These are phyloP conservation scores for Sebastes wilsoni DNA, from an alignment of 2,797 vertebrate species.

Conservation along the genomic window DNA sequence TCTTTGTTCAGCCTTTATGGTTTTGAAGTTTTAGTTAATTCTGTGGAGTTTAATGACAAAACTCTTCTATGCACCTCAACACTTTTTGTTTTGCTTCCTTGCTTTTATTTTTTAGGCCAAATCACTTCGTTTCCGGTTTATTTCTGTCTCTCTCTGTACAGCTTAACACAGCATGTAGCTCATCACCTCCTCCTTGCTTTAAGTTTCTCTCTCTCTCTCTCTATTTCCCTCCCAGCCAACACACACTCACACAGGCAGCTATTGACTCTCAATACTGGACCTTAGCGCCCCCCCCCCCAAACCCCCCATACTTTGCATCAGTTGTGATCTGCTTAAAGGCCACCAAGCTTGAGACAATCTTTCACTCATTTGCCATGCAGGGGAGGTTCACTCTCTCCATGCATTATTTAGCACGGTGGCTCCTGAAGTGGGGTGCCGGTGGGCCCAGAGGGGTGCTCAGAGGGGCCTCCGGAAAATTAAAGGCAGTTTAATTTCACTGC, in stretches of 20 bases:
- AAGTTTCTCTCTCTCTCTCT: slow-evolving; percentile 1
- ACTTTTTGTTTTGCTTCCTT: background rate
- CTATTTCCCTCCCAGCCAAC: background rate
- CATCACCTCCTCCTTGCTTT: slow-evolving; percentile 56
- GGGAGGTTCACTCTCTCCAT: slow-evolving; percentile 10
- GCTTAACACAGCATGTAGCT: slow-evolving; percentile 9
- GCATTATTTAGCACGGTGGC: slow-evolving; percentile 45
- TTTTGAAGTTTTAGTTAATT: background rate
- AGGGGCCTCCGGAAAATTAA: slow-evolving; percentile 46
- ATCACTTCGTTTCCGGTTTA: slow-evolving; percentile 12
- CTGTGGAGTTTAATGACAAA: background rate
- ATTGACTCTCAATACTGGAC: slow-evolving; percentile 3
- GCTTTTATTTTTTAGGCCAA: slow-evolving; percentile 46
- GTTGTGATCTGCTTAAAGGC: slow-evolving; percentile 12
- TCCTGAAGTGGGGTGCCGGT: slow-evolving; percentile 25
- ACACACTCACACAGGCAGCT: background rate
- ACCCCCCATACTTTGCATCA: background rate
- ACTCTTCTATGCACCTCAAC: background rate
- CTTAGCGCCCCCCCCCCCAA: background rate
- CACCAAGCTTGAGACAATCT: background rate
- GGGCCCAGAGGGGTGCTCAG: slow-evolving; percentile 21
- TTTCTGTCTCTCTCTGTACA: background rate
- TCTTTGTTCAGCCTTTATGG: background rate
- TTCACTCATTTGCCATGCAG: background rate
- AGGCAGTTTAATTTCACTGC: slow-evolving; percentile 50